These are phyloP conservation scores for Agrotis segetum DNA, from an alignment of 2,888 invertebrate genomes.

Conservation along the genomic window DNA sequence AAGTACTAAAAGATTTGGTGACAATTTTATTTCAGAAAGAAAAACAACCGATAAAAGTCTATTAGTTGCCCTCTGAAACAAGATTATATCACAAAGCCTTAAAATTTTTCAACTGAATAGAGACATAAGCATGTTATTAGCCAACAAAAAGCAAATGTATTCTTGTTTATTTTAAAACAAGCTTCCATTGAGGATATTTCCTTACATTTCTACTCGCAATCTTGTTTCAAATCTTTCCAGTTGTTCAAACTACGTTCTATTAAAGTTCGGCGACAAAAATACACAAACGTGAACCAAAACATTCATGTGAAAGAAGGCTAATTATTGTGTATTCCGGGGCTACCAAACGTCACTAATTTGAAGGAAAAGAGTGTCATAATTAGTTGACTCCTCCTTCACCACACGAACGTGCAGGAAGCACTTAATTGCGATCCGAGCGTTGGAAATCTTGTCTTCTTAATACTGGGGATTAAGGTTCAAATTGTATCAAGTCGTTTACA, in stretches of 20 bases:
- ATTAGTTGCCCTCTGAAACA: neutral
- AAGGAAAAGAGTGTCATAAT: conserved; percentile 76
- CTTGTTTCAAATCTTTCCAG: conserved; percentile 42
- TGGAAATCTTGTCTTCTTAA: conserved; percentile 59
- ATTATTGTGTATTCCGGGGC: conserved; percentile 56
- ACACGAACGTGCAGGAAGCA: conserved; percentile 75
- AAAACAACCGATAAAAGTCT: neutral
- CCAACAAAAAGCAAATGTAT: conserved; percentile 29
- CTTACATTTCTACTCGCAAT: conserved; percentile 33
- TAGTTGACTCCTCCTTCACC: conserved; percentile 74
- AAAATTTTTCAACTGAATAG: conserved; percentile 23
- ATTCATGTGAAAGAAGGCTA: conserved; percentile 49
- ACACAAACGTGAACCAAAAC: conserved; percentile 21
- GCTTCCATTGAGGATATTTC: conserved; percentile 21
- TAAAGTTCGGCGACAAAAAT: conserved; percentile 22
- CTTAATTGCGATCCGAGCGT: conserved; percentile 76
- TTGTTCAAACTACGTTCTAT: conserved; percentile 29
- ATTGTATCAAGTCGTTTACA: conserved; percentile 37
- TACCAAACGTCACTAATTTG: conserved; percentile 64
- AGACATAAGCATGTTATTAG: conserved; percentile 44
- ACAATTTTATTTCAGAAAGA: neutral
- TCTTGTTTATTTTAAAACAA: conserved; percentile 44
- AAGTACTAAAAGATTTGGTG: no score
- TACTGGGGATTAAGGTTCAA: conserved; percentile 56
- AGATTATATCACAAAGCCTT: conserved; percentile 13